A percentile compares a stretch with the other conserved stretches of the same genome.
phyloP scores from a whole-genome alignment of 2,113 vertebrate genomes.

The Heliornis fulica region DNA sequence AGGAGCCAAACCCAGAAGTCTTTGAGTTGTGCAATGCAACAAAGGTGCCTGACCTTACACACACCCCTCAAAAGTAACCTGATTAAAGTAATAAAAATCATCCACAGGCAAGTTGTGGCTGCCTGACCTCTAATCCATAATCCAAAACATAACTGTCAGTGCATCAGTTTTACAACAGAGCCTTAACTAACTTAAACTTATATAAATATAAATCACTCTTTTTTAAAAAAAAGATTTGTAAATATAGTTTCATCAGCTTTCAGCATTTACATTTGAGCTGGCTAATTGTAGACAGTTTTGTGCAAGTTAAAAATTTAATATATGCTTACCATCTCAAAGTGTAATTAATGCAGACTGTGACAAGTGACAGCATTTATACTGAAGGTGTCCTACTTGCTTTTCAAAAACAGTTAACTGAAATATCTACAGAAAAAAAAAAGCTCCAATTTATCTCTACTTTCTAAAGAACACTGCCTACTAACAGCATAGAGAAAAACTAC shows the following conservation, averaged over 20 bases:
- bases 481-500: background rate
- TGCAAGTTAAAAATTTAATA: background rate
- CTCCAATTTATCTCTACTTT: background rate
- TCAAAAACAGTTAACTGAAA: background rate
- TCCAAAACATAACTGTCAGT: fast-evolving
- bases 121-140: background rate
- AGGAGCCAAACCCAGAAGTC: background rate
- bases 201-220: background rate
- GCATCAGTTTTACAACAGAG: background rate
- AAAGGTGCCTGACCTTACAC: background rate
- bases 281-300: background rate
- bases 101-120: background rate
- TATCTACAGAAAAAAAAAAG: background rate
- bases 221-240: background rate
- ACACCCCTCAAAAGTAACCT: background rate
- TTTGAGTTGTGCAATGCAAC: background rate
- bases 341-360: slow-evolving; percentile 5
- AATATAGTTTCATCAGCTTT: background rate
- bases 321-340: background rate
- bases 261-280: background rate
- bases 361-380: slow-evolving; percentile 9
- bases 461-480: slow-evolving; percentile 20
- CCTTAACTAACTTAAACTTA: background rate
- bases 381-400: slow-evolving; percentile 14
- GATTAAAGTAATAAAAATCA: background rate